These are phyloP conservation scores for Andrena praecox DNA, from an alignment of 2,888 invertebrate genomes.

Conservation along the genomic window DNA sequence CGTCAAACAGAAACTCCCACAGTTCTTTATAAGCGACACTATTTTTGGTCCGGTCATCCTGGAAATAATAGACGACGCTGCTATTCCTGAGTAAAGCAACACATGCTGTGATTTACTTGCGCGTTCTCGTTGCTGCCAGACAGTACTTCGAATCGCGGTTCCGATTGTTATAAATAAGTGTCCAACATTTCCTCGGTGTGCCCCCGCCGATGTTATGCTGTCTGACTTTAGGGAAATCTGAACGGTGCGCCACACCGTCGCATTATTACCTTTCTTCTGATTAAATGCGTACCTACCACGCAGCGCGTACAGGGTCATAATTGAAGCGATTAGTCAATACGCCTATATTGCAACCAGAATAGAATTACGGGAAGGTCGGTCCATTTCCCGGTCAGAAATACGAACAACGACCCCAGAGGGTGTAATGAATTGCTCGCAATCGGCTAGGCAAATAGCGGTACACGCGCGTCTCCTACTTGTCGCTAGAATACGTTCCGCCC, in stretches of 20 bases:
- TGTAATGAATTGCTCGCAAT: conserved; percentile 15
- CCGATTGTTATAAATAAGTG: conserved; percentile 33
- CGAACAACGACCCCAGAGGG: not conserved
- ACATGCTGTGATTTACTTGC: conserved; percentile 47
- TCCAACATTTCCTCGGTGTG: not conserved
- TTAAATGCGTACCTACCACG: not conserved
- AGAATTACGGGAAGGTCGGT: not conserved
- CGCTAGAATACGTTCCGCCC: conserved; percentile 22
- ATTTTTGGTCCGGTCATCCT: conserved; percentile 52
- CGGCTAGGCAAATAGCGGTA: not conserved
- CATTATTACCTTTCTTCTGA: not conserved
- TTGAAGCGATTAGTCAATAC: not conserved
- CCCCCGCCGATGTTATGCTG: not conserved
- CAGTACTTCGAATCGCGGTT: conserved; percentile 34
- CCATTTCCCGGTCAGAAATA: not conserved
- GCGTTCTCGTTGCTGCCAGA: not conserved
- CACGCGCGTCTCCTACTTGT: not conserved
- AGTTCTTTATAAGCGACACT: conserved; percentile 39
- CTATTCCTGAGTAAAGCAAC: conserved; percentile 42
- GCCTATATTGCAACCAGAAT: not conserved
- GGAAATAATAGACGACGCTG: conserved; percentile 40
- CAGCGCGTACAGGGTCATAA: not conserved
- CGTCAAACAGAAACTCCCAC: conserved; percentile 38
- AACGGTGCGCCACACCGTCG: not conserved
- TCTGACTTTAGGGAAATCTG: not conserved